Conservation (phyloP, 1,140 invertebrate species). For the Saccostrea glomerata region DNA sequence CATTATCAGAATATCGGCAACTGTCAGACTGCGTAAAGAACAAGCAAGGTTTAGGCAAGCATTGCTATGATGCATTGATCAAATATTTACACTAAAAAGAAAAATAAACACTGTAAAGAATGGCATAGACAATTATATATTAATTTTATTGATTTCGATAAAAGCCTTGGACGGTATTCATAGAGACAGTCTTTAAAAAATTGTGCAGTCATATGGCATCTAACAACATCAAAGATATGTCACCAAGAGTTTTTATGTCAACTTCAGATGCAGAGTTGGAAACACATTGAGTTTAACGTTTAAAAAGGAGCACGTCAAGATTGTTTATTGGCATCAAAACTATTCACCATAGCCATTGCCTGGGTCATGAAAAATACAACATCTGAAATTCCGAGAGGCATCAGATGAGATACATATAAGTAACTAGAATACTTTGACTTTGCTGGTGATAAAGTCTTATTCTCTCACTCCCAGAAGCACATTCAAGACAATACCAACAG, state of each 20-base stretch:
- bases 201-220: slow-evolving; percentile 32
- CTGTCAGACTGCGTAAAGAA: too few species aligned
- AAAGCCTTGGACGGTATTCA: not conserved
- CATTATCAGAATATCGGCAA: not conserved
- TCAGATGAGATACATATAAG: not conserved
- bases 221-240: not conserved
- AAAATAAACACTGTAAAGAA: slow-evolving; percentile 39
- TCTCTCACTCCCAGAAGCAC: too few species aligned
- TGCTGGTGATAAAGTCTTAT: not conserved
- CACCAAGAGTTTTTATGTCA: slow-evolving; percentile 35
- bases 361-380: slow-evolving; percentile 22
- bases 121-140: slow-evolving; percentile 37
- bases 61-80: slow-evolving; percentile 28
- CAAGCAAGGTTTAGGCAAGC: slow-evolving; percentile 12
- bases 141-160: not conserved
- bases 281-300: slow-evolving; percentile 26
- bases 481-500: too few species aligned
- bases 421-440: not conserved
- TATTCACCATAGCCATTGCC: slow-evolving; percentile 35
- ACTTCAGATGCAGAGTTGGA: slow-evolving; percentile 43
- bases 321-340: too few species aligned
- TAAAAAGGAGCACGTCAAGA: not conserved
- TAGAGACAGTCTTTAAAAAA: slow-evolving; percentile 6
- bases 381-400: not conserved
- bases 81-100: slow-evolving; percentile 10